Evolutionary conservation across 2,888 invertebrate genomes (phyloP).

Genomic region (Allolobophora icterica): DNA sequence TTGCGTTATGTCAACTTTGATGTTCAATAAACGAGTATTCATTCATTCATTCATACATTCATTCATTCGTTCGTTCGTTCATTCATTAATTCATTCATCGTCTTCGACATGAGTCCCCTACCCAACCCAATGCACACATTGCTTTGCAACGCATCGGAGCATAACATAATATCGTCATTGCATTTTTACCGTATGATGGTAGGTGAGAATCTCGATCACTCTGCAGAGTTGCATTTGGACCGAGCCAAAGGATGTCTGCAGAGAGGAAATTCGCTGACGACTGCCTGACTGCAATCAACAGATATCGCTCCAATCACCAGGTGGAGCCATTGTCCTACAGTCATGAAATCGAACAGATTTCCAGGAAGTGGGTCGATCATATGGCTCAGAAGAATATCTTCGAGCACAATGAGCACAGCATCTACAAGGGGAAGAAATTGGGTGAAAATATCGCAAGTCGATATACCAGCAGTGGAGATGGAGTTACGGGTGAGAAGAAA

Average conservation of each 20-base stretch:
- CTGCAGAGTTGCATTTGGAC: not conserved
- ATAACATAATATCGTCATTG: too few species aligned
- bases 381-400: conserved; percentile 83
- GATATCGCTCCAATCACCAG: conserved; percentile 58
- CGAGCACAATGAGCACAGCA: conserved; percentile 74
- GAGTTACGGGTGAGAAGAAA: not conserved
- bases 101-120: too few species aligned
- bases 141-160: too few species aligned
- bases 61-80: too few species aligned
- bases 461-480: not conserved
- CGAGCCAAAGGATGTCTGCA: not conserved
- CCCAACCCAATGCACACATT: too few species aligned
- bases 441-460: conserved; percentile 52
- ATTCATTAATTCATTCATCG: too few species aligned
- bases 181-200: too few species aligned
- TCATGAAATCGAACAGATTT: conserved; percentile 55
- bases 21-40: too few species aligned
- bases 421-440: conserved; percentile 75
- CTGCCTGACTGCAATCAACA: conserved; percentile 56
- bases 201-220: too few species aligned
- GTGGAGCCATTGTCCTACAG: conserved; percentile 53
- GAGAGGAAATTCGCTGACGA: conserved; percentile 52
- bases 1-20: too few species aligned
- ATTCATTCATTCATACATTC: too few species aligned
- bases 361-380: conserved; percentile 84